These are phyloP conservation scores for Gallinago stenura DNA, from an alignment of 2,797 vertebrate species.

Conservation along the genomic window DNA sequence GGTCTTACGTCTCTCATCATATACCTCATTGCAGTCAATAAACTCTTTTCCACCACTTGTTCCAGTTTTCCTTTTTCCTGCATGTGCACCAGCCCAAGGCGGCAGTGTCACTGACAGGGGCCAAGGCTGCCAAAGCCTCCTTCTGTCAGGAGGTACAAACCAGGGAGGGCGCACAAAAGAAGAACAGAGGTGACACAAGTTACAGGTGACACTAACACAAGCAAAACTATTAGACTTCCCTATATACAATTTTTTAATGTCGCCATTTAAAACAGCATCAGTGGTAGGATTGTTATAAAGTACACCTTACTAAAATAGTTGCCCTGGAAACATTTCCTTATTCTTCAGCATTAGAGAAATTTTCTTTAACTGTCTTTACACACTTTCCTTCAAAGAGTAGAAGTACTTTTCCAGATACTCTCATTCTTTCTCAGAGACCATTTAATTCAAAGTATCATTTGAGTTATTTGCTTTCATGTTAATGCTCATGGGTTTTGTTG, in stretches of 20 bases:
- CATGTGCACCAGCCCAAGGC: not conserved
- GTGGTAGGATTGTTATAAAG: not conserved
- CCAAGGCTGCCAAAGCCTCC: not conserved
- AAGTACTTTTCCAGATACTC: not conserved
- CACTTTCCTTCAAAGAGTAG: not conserved
- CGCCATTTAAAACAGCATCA: not conserved
- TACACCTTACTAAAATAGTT: not conserved
- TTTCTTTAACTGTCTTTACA: not conserved
- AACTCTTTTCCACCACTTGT: constrained; percentile 39
- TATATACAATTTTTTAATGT: not conserved
- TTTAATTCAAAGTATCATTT: not conserved
- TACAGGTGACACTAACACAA: not conserved
- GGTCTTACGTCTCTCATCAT: constrained; percentile 2
- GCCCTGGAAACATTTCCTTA: not conserved
- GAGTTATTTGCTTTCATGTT: not conserved
- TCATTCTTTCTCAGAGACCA: not conserved
- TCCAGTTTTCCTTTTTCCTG: not conserved
- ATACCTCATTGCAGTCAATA: constrained; percentile 63
- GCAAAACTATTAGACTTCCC: not conserved
- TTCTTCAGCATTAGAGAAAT: not conserved
- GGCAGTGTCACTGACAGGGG: not conserved
- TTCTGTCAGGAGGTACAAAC: not conserved
- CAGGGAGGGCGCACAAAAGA: not conserved
- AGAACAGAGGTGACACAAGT: not conserved
- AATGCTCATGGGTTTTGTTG: not conserved